Evolutionary conservation across 1,140 invertebrate species (phyloP).

Genomic region (Pseudomyrmex gracilis): DNA sequence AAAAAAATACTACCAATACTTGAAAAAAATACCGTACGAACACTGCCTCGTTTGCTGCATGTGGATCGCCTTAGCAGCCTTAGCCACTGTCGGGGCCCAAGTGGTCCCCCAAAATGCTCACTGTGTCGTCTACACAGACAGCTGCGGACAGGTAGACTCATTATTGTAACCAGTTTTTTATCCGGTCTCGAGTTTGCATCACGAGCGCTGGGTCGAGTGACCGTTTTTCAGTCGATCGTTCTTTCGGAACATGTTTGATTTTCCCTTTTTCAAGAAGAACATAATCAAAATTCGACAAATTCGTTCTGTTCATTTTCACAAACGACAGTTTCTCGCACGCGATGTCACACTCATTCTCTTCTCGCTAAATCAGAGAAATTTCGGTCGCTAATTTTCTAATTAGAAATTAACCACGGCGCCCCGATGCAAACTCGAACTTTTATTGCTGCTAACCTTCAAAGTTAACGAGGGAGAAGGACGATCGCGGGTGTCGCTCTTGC

Average conservation of each 20-base stretch:
- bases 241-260: no score
- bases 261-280: no score
- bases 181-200: constrained; percentile 83
- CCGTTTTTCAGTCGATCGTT: not conserved
- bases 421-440: constrained; percentile 82
- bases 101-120: constrained; percentile 93
- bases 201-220: constrained; percentile 60
- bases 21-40: constrained; percentile 84
- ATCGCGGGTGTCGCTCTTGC: constrained; percentile 41
- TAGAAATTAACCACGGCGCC: constrained; percentile 41
- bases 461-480: constrained; percentile 75
- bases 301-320: not conserved
- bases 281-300: constrained; percentile 1
- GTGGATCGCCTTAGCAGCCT: constrained; percentile 86
- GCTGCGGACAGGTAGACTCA: constrained; percentile 96
- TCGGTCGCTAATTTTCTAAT: constrained; percentile 14
- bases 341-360: not conserved
- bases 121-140: constrained; percentile 97
- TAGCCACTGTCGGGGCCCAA: constrained; percentile 86
- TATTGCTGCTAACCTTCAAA: constrained; percentile 85
- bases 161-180: constrained; percentile 87
- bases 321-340: not conserved
- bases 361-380: not conserved
- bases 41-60: constrained; percentile 86
- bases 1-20: constrained; percentile 75